A percentile compares a stretch with the other conserved stretches of the same genome.
Conservation (phyloP, 2,113 vertebrate species). For the Stictonetta naevosa region DNA sequence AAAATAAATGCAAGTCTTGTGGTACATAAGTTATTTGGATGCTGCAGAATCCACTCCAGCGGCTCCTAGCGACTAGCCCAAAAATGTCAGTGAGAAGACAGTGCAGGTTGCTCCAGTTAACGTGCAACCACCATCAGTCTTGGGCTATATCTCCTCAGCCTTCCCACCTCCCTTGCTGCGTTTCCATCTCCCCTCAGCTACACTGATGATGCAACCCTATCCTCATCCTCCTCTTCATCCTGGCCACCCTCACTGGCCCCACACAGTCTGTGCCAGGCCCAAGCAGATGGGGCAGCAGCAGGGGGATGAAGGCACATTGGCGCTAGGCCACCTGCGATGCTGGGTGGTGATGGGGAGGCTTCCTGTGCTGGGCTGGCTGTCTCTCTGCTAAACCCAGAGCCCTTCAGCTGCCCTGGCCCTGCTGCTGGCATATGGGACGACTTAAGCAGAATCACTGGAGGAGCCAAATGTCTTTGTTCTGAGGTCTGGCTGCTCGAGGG, state of each 20-base stretch:
- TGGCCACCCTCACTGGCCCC: no score
- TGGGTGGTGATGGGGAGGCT: background rate
- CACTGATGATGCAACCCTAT: background rate
- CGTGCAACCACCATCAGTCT: background rate
- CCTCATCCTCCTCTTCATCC: background rate
- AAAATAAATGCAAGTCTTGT: background rate
- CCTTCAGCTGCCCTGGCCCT: rapidly evolving
- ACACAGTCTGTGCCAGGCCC: no score
- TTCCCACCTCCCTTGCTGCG: background rate
- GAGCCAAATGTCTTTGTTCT: slow-evolving; percentile 17
- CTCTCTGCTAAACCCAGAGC: background rate
- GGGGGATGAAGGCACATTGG: background rate
- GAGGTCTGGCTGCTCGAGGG: background rate
- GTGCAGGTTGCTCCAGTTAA: background rate
- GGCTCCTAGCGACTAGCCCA: background rate
- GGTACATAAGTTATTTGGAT: background rate
- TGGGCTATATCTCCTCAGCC: background rate
- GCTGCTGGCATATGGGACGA: rapidly evolving
- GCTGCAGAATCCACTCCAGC: background rate
- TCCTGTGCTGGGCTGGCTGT: background rate
- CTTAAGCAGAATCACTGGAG: background rate
- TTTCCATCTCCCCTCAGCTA: background rate
- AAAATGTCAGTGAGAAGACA: background rate
- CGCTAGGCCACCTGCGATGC: background rate
- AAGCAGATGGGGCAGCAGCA: no score